A percentile compares a stretch with the other conserved stretches of the same genome.
Conservation (phyloP, 92 coral and sea anemone genomes). For the Montipora capitata region DNA sequence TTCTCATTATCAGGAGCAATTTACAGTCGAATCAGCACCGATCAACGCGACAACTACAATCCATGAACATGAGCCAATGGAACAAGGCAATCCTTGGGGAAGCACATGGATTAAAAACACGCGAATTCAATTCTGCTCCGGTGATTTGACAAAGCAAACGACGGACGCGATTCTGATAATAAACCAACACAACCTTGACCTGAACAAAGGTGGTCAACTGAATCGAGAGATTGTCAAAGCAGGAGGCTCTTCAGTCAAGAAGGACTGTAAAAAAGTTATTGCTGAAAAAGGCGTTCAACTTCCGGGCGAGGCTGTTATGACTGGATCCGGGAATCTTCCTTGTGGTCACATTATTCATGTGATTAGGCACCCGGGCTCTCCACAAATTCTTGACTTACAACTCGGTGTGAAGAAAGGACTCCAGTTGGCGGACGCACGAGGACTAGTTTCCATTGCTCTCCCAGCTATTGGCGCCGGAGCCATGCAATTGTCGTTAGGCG, state of each 20-base stretch:
- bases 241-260: conserved; percentile 1
- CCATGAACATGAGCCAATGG: not conserved
- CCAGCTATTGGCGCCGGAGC: conserved; percentile 51
- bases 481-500: conserved; percentile 9
- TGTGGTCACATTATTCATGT: conserved; percentile 27
- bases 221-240: not conserved
- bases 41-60: not conserved
- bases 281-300: conserved; percentile 22
- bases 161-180: conserved; percentile 39
- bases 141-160: conserved; percentile 27
- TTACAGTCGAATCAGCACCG: not conserved
- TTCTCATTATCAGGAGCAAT: not conserved
- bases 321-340: conserved; percentile 28
- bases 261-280: not conserved
- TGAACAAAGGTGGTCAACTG: conserved; percentile 32
- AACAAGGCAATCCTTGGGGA: not conserved
- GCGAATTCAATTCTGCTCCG: not conserved
- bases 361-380: conserved; percentile 26
- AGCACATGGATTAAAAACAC: conserved; percentile 24
- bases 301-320: conserved; percentile 37
- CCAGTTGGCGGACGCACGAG: conserved; percentile 34
- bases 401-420: conserved; percentile 32
- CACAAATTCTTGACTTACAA: conserved; percentile 35
- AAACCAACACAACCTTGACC: not conserved
- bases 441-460: conserved; percentile 35